Conservation (phyloP, 2,113 vertebrate genomes). For the Hemicordylus capensis region DNA sequence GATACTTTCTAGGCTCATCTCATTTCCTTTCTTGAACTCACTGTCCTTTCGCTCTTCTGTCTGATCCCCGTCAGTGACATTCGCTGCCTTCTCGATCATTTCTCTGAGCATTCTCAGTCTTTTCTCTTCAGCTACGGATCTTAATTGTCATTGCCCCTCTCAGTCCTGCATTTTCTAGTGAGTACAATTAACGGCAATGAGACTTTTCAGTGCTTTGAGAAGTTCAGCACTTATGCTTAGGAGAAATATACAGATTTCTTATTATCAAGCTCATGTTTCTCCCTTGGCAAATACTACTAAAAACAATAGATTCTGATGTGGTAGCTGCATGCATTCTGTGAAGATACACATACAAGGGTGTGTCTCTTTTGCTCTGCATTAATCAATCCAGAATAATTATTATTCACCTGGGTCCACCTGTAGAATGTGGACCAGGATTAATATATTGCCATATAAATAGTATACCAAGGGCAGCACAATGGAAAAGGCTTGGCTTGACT, state of each 20-base stretch:
- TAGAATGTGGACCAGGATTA: not conserved
- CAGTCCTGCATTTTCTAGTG: slow-evolving; percentile 3
- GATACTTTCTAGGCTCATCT: slow-evolving; percentile 2
- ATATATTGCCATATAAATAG: not conserved
- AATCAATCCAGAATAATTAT: not conserved
- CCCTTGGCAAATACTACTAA: not conserved
- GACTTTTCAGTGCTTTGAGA: slow-evolving; percentile 28
- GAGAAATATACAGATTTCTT: not conserved
- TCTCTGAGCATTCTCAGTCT: slow-evolving; percentile 25
- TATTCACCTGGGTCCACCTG: not conserved
- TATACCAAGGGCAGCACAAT: not conserved
- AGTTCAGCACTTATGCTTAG: slow-evolving; percentile 47
- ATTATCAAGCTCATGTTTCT: not conserved
- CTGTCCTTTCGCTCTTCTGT: not conserved
- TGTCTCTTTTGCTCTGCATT: not conserved
- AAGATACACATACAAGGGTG: not conserved
- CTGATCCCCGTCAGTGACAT: slow-evolving; percentile 10
- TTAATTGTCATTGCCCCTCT: slow-evolving; percentile 27
- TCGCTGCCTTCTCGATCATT: slow-evolving; percentile 26
- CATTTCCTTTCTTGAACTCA: not conserved
- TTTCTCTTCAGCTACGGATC: slow-evolving; percentile 2
- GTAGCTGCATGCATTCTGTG: not conserved
- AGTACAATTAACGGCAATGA: not conserved
- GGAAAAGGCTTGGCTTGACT: not conserved
- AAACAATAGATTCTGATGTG: not conserved